Evolutionary conservation across 2,797 vertebrate genomes (phyloP), one percentile per base, ranked within the genome.

Genomic region (Chaenodraco wilsoni): DNA sequence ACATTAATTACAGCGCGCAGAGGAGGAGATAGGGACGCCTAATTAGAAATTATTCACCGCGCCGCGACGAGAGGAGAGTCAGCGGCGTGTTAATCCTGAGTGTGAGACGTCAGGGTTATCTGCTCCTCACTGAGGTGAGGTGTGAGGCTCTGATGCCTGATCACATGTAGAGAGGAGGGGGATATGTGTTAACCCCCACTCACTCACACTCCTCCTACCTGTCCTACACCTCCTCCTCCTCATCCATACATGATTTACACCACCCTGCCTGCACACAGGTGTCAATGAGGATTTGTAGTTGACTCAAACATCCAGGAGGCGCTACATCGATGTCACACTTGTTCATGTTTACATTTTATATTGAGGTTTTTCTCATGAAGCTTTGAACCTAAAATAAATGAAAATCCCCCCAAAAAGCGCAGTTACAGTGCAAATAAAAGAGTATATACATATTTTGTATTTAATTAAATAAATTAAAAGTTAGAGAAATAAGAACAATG

Each of bases 1-100:
- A 95, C 91, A 94, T 94, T 95, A 94, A 95, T 95, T 94, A 93
- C 87, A 87, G 76, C 61, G 57, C 89, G 90, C 85, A 70, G 72
- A 37, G 75, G 86, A 84, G 51, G 81, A 90, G 92, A 93, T 90
- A 85, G 80, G 77, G 89, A 87, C 27, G 79, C 85, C 94, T 92
- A 94, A 94, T 94, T 93, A 93, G 87, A 86, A 92, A 93, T 91
- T 84, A 92, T 91, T 93, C 7, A 65, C 83, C 65, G 65, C 76
- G 69, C 86, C 88, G 89, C 74, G 19, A 83, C 75, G 83, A 65
- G 79, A 37, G 69, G 78, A 88, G 81, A 73, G 86, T 87, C 81
- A 43, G 71, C 10, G 1, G 43, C 76, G 45, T 90, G 87, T 79
- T 86, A 90, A 88, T 84, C 60, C 84, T 78, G 78, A 43, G 46